These are phyloP conservation scores for Pituophis catenifer DNA, from an alignment of 2,113 vertebrate species.

Conservation along the genomic window DNA sequence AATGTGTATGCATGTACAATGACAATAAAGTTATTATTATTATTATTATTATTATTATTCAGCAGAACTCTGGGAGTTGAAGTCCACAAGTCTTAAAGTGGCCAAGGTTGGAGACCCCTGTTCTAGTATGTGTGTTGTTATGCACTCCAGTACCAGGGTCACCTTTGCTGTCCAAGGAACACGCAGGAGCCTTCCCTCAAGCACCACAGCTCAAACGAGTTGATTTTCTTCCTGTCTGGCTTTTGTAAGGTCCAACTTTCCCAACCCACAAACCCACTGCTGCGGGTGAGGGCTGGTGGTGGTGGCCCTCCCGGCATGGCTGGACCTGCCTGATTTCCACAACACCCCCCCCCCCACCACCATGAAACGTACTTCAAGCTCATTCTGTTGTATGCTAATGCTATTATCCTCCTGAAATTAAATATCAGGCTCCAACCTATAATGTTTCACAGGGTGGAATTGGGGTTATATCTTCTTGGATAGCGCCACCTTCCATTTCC, in stretches of 20 bases:
- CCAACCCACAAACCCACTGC: background rate
- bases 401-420: slow-evolving; percentile 83
- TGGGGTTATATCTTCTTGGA: slow-evolving; percentile 85
- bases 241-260: background rate
- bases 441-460: slow-evolving; percentile 83
- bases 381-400: slow-evolving; percentile 74
- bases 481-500: slow-evolving; percentile 81
- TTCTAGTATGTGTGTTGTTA: background rate
- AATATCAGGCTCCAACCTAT: slow-evolving; percentile 82
- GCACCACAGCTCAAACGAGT: background rate
- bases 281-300: background rate
- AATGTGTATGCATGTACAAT: too few species aligned
- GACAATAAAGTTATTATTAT: too few species aligned
- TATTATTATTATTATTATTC: too few species aligned
- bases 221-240: background rate
- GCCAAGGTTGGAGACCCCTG: too few species aligned
- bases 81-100: too few species aligned
- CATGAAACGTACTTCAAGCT: slow-evolving; percentile 59
- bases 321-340: background rate
- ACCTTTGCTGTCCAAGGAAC: background rate
- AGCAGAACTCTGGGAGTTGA: too few species aligned
- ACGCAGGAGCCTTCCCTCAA: background rate
- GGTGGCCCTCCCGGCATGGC: background rate
- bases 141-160: background rate
- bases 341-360: background rate